These are phyloP conservation scores for Anseranas semipalmata DNA, from an alignment of 2,113 vertebrate species.

Conservation along the genomic window DNA sequence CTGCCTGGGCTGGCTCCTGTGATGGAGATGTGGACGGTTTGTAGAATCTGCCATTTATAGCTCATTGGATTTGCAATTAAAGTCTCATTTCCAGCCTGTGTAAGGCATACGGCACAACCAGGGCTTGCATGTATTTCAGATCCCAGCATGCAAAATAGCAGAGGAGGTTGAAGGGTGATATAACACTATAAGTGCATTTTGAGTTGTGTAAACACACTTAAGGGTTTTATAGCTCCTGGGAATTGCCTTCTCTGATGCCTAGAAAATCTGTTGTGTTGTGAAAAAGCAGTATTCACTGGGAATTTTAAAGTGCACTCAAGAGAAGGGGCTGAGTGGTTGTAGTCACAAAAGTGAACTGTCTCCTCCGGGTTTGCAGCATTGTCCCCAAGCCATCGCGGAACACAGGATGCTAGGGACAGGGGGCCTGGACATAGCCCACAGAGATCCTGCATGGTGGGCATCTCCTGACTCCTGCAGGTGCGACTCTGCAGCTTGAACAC, in stretches of 20 bases:
- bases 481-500: background rate
- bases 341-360: background rate
- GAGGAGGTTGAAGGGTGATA: background rate
- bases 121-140: background rate
- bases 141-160: background rate
- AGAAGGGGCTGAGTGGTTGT: background rate
- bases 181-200: background rate
- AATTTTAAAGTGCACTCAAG: background rate
- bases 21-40: background rate
- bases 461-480: background rate
- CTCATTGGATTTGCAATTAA: background rate
- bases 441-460: rapidly evolving
- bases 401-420: rapidly evolving
- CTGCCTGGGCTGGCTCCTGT: background rate
- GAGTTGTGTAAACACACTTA: background rate
- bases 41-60: background rate
- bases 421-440: background rate
- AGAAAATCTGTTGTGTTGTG: background rate
- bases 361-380: background rate
- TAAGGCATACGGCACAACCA: background rate
- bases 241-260: background rate
- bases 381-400: background rate
- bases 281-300: background rate
- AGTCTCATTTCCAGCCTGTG: background rate
- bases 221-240: background rate